A percentile compares a stretch with the other conserved stretches of the same genome.
phyloP scores from a whole-genome alignment of 1,140 invertebrate genomes.

The Teleopsis dalmanni region DNA sequence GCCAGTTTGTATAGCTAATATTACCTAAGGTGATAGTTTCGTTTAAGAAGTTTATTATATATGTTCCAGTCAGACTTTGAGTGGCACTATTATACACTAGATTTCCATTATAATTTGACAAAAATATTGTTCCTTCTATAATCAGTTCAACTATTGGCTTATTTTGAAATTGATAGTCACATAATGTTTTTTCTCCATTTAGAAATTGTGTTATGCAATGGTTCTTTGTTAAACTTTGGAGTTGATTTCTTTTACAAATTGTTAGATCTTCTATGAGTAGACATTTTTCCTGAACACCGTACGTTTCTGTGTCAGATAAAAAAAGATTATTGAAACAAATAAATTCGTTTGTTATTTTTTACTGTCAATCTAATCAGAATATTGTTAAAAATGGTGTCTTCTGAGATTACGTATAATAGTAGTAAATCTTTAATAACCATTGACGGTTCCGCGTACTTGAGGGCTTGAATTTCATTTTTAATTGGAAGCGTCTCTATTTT shows the following conservation, averaged over 20 bases:
- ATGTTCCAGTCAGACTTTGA: neutral
- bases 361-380: neutral
- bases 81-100: neutral
- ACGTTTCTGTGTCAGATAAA: neutral
- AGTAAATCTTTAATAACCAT: neutral
- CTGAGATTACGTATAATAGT: too few species aligned
- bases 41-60: neutral
- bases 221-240: neutral
- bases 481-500: neutral
- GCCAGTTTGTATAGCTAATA: neutral
- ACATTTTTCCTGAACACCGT: neutral
- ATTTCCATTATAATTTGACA: neutral
- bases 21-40: neutral
- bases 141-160: neutral
- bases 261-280: neutral
- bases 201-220: neutral
- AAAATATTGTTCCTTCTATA: neutral
- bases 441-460: neutral
- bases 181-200: neutral
- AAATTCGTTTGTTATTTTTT: conserved; percentile 3
- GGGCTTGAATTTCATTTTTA: neutral
- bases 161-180: neutral
- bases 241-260: conserved; percentile 1
- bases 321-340: neutral
- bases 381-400: neutral